These are phyloP conservation scores for Formica exsecta DNA, from an alignment of 1,140 invertebrate species.

Conservation along the genomic window DNA sequence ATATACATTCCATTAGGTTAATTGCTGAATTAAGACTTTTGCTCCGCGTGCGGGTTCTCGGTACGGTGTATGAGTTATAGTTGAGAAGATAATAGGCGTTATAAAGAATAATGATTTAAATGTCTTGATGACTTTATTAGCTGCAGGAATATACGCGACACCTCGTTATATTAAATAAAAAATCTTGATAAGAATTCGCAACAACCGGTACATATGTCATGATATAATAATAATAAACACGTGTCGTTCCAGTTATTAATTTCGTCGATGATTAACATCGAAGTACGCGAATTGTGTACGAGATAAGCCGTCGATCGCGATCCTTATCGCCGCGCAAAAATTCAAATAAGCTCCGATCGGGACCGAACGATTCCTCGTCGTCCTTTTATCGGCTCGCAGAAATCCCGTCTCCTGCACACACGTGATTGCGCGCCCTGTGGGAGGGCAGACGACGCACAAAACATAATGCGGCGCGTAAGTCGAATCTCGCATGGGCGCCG, in stretches of 20 bases:
- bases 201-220: background rate
- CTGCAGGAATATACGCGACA: constrained; percentile 23
- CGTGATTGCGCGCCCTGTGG: constrained; percentile 74
- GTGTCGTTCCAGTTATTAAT: background rate
- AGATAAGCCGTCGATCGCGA: background rate
- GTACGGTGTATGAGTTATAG: constrained; percentile 77
- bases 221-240: background rate
- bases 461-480: constrained; percentile 72
- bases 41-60: constrained; percentile 67
- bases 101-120: constrained; percentile 58
- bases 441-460: constrained; percentile 77
- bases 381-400: constrained; percentile 66
- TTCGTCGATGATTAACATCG: no score
- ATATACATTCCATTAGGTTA: constrained; percentile 87
- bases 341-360: constrained; percentile 46
- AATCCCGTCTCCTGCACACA: constrained; percentile 22
- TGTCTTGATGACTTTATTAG: constrained; percentile 46
- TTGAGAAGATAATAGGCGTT: constrained; percentile 51
- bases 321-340: background rate
- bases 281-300: no score
- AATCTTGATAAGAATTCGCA: background rate
- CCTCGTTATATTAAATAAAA: background rate
- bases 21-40: constrained; percentile 87
- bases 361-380: constrained; percentile 61
- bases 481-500: constrained; percentile 44